These are phyloP conservation scores for Oryzias melastigma DNA, from an alignment of 2,113 vertebrate species.

Conservation along the genomic window DNA sequence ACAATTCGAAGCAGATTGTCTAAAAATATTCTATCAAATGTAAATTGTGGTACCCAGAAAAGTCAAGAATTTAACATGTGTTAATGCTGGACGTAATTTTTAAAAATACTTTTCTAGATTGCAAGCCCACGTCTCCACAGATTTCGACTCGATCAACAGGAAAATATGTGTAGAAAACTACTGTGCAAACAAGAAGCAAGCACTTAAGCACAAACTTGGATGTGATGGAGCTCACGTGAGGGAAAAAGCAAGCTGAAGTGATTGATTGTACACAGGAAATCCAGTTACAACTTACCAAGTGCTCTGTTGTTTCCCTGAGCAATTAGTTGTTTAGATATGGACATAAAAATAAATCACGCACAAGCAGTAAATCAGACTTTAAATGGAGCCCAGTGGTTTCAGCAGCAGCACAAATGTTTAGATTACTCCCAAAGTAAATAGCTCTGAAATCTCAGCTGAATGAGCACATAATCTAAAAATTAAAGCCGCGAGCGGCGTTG, in stretches of 20 bases:
- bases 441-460: constrained; percentile 6
- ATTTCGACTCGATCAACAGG: constrained; percentile 24
- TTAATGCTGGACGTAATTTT: constrained; percentile 6
- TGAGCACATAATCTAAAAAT: constrained; percentile 34
- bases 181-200: constrained; percentile 45
- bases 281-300: constrained; percentile 20
- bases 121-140: constrained; percentile 9
- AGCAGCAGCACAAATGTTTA: constrained; percentile 21
- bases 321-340: constrained; percentile 35
- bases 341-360: constrained; percentile 34
- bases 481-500: constrained; percentile 3
- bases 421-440: constrained; percentile 3
- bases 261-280: constrained; percentile 46
- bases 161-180: too few species aligned
- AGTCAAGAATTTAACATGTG: constrained; percentile 16
- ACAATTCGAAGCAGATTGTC: constrained; percentile 19
- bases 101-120: constrained; percentile 7
- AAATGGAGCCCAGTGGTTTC: constrained; percentile 16
- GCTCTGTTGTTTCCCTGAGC: constrained; percentile 19
- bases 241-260: constrained; percentile 39
- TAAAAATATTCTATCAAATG: neutral
- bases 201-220: constrained; percentile 52
- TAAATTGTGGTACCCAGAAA: constrained; percentile 4
- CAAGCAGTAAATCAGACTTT: constrained; percentile 20
- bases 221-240: constrained; percentile 11